These are phyloP conservation scores for Adelosebastes latens DNA, from an alignment of 2,797 vertebrate species.

Conservation along the genomic window DNA sequence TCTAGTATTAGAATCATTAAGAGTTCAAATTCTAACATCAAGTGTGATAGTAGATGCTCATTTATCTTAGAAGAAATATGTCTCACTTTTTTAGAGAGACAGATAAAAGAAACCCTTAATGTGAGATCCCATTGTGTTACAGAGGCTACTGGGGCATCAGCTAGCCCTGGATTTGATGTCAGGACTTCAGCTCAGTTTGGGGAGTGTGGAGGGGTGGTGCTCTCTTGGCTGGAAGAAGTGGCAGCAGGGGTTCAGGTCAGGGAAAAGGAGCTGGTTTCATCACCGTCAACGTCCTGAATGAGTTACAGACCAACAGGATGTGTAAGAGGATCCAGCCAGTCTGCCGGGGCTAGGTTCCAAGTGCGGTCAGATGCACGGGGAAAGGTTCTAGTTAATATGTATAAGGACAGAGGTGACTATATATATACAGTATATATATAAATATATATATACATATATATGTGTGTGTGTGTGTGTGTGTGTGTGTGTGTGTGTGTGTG, in stretches of 20 bases:
- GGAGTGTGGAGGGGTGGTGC: not conserved
- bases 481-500: not conserved
- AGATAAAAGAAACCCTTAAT: too few species aligned
- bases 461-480: not conserved
- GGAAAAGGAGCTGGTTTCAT: constrained; percentile 26
- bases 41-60: too few species aligned
- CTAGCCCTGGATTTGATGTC: not conserved
- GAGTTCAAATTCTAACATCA: too few species aligned
- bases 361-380: not conserved
- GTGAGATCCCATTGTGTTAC: not conserved
- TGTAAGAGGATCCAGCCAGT: constrained; percentile 10
- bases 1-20: too few species aligned
- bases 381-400: not conserved
- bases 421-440: too few species aligned
- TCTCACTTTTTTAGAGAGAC: too few species aligned
- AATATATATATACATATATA: too few species aligned
- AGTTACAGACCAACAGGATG: not conserved
- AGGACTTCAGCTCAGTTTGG: not conserved
- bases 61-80: too few species aligned
- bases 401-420: not conserved
- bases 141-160: not conserved
- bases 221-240: constrained; percentile 9
- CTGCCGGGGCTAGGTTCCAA: constrained; percentile 7
- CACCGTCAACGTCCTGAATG: constrained; percentile 14
- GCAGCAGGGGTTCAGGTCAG: constrained; percentile 25